Conservation (phyloP, 2,888 invertebrate species). For the Eristalis tenax region DNA sequence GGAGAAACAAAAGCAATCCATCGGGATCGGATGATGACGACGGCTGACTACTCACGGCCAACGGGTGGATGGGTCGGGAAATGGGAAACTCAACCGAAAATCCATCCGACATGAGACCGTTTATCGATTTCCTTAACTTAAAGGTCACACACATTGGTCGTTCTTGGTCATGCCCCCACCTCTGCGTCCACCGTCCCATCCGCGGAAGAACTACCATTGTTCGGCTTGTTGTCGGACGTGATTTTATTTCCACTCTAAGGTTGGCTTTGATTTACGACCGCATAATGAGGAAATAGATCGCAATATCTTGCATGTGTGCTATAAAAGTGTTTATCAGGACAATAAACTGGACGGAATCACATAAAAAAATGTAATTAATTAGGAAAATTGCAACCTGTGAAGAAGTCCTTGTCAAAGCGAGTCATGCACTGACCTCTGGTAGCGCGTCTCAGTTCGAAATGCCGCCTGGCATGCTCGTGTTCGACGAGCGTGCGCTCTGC, state of each 20-base stretch:
- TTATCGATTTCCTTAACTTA: constrained; percentile 52
- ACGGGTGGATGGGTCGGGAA: not conserved
- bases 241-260: constrained; percentile 37
- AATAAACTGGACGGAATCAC: constrained; percentile 41
- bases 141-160: constrained; percentile 33
- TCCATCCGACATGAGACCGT: constrained; percentile 31
- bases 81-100: constrained; percentile 12
- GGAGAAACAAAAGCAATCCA: constrained; percentile 21
- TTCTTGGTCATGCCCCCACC: not conserved
- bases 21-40: not conserved
- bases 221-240: not conserved
- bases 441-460: constrained; percentile 15
- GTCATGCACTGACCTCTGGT: constrained; percentile 57
- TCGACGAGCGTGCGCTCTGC: constrained; percentile 43
- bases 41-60: not conserved
- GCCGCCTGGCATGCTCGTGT: not conserved
- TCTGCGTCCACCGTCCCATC: too few relatives aligned
- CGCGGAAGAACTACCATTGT: not conserved
- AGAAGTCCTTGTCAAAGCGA: constrained; percentile 32
- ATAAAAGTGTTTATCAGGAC: constrained; percentile 47
- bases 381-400: constrained; percentile 39
- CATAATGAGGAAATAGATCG: constrained; percentile 49
- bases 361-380: constrained; percentile 55
- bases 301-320: constrained; percentile 38
- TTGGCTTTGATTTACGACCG: constrained; percentile 50